phyloP scores from a whole-genome alignment of 35 echinoderm and acorn worm species.

The Heliocidaris erythrogramma region DNA sequence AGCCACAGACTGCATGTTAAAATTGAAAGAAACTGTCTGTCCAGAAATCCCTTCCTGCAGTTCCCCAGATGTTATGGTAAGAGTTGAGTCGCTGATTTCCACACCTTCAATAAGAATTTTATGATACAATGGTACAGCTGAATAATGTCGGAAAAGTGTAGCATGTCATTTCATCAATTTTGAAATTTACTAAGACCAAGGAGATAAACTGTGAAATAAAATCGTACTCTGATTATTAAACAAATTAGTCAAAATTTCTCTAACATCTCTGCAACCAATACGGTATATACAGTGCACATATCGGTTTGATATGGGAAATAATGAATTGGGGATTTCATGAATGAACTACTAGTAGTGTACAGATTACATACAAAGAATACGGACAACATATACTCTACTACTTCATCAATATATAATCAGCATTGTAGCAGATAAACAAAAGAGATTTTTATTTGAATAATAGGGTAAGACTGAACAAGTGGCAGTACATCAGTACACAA shows the following conservation, averaged over 20 bases:
- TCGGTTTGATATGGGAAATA: too few relatives aligned
- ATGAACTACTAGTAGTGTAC: too few relatives aligned
- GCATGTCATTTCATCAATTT: not conserved
- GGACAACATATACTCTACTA: not conserved
- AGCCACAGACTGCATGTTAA: conserved; percentile 51
- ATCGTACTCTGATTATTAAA: not conserved
- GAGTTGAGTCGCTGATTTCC: conserved; percentile 56
- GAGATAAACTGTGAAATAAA: not conserved
- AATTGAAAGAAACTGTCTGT: not conserved
- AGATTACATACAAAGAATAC: too few relatives aligned
- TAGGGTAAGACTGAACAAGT: not conserved
- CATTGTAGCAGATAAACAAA: not conserved
- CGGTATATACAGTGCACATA: too few relatives aligned
- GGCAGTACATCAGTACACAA: not conserved
- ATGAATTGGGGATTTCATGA: too few relatives aligned
- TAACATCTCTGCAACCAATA: not conserved
- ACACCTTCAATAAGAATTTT: conserved; percentile 37
- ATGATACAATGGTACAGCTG: not conserved
- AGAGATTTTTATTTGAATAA: too few relatives aligned
- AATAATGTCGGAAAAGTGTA: not conserved
- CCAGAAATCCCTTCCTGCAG: conserved; percentile 6
- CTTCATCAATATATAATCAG: not conserved
- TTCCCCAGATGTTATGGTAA: conserved; percentile 1
- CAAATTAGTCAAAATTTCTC: not conserved
- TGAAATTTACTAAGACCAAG: not conserved